Evolutionary conservation across 2,888 invertebrate species (phyloP), one percentile per base, ranked within the genome.

Genomic region (Scaptomyza cyrtandrae): DNA sequence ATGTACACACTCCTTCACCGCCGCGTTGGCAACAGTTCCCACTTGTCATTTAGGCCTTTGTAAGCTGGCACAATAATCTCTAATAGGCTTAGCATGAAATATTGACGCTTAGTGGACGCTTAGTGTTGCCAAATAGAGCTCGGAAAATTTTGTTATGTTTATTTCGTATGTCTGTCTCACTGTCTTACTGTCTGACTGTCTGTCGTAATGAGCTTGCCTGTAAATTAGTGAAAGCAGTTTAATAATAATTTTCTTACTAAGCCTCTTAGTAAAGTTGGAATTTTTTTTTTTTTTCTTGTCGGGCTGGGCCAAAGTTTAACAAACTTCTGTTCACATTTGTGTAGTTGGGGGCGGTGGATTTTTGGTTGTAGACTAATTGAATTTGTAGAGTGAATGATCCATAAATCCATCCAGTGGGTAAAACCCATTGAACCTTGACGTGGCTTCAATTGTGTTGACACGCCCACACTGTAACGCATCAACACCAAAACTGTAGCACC

Each of bases 51-150:
- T 80, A 63, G 76, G 68, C 62, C 78, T 80, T 78, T 76, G 82
- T 84, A 84, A 83, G 85, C 85, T 78, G 80, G 76, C 82, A 83
- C 78, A 80, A 85, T 82, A 85, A 83, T 85, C 85, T 71, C 69
- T 84, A 85, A 86, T 84, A 84, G 84, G 85, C 86, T 85, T 85
- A 85, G 68, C 78, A 80, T 85, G 78, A 85, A 84, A 85, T 85
- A 85, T 85, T 81, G 81, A 84, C 71, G 86, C 86, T 81, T 80
- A 81, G 74, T 80, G 80, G 79, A 83, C 71, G 86, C 83, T 81
- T 80, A 80, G 66, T 80, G 83, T 78, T 81, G 79, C 84, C 84
- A 82, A 82, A 72, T 69, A 73, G 72, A 69, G 71, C 71, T 75
- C 55, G 29, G 67, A 71, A 56, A 75, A 71, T 75, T 59, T 75